These are phyloP conservation scores for Caenorhabditis sp. DNA, from an alignment of 2,888 invertebrate species.

Conservation along the genomic window DNA sequence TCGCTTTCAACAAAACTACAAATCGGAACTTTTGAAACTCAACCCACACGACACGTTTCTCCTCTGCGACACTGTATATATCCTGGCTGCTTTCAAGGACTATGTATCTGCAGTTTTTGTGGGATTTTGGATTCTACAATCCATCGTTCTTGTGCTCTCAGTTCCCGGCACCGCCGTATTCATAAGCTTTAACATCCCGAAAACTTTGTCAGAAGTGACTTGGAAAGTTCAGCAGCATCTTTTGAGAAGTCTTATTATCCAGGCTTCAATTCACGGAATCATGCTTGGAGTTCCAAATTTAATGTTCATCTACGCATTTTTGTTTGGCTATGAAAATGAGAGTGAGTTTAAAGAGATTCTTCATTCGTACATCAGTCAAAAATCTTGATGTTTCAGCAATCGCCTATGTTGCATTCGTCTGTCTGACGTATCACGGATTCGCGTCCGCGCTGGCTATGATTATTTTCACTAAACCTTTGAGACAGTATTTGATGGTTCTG, in stretches of 20 bases:
- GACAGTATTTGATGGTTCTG: slow-evolving; percentile 1
- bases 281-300: slow-evolving; percentile 30
- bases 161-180: not conserved
- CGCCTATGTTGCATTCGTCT: slow-evolving; percentile 9
- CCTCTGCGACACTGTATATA: not conserved
- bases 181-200: not conserved
- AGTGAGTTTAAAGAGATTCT: slow-evolving; percentile 7
- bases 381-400: slow-evolving; percentile 26
- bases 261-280: slow-evolving; percentile 9
- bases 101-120: not conserved
- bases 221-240: slow-evolving; percentile 18
- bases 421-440: slow-evolving; percentile 37
- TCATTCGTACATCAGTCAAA: too few species aligned
- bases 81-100: not conserved
- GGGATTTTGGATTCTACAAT: not conserved
- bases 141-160: not conserved
- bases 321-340: slow-evolving; percentile 25
- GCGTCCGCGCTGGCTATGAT: slow-evolving; percentile 27
- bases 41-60: not conserved
- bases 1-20: not conserved
- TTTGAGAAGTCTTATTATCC: slow-evolving; percentile 24
- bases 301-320: slow-evolving; percentile 35
- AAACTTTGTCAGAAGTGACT: slow-evolving; percentile 19
- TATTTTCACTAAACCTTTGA: slow-evolving; percentile 33
- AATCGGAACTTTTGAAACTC: not conserved